These are phyloP conservation scores for Pyrrhia umbra DNA, from an alignment of 2,888 invertebrate species.

Conservation along the genomic window DNA sequence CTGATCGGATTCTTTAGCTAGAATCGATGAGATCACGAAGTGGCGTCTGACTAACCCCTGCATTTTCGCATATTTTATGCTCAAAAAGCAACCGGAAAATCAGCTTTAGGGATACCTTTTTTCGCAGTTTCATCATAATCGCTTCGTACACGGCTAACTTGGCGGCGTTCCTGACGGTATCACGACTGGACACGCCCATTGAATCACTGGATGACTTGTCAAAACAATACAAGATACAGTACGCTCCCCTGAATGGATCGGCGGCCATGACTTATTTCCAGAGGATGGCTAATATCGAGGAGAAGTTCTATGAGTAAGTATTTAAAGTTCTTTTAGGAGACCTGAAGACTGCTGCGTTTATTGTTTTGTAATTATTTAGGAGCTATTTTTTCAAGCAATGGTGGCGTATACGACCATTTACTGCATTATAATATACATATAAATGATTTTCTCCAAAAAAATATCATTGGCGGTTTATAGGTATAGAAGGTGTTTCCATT, in stretches of 20 bases:
- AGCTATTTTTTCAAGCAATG: too few species aligned
- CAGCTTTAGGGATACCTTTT: neutral
- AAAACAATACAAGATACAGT: slow-evolving; percentile 98
- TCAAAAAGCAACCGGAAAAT: neutral
- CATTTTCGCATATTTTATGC: neutral
- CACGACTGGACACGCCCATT: slow-evolving; percentile 97
- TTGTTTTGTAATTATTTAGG: neutral
- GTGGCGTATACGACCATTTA: too few species aligned
- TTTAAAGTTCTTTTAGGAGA: neutral
- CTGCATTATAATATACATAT: too few species aligned
- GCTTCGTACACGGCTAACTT: slow-evolving; percentile 99
- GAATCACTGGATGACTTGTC: slow-evolving; percentile 98
- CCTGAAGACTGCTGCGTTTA: too few species aligned
- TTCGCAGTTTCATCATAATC: slow-evolving; percentile 96
- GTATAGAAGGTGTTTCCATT: too few species aligned
- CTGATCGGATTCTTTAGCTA: neutral
- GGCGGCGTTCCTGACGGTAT: slow-evolving; percentile 98
- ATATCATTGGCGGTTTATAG: too few species aligned
- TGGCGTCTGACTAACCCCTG: neutral
- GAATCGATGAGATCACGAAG: neutral
- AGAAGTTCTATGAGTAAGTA: slow-evolving; percentile 97
- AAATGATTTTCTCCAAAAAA: too few species aligned
- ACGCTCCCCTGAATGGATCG: slow-evolving; percentile 97
- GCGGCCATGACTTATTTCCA: slow-evolving; percentile 98
- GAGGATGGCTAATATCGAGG: slow-evolving; percentile 98